Conservation (phyloP, 2,797 vertebrate genomes). For the Xerus rutilus region DNA sequence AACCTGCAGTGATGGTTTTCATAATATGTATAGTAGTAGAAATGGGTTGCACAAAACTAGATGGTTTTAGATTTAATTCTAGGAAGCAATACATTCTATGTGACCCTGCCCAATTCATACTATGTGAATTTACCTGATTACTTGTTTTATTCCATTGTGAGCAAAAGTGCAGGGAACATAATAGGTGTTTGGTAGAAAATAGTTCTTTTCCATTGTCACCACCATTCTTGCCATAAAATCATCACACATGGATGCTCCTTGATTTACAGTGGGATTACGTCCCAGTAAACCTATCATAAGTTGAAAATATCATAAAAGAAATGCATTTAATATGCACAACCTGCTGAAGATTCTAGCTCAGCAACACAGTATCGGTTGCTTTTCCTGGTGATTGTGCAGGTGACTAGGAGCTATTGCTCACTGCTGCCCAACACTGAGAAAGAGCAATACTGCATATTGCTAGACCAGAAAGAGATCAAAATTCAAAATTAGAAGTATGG, state of each 20-base stretch:
- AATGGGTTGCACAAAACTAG: neutral
- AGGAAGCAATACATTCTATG: neutral
- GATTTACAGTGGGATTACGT: neutral
- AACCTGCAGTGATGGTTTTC: neutral
- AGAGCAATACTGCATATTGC: too few species aligned
- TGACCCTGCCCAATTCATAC: neutral
- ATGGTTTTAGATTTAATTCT: slow-evolving; percentile 21
- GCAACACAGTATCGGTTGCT: neutral
- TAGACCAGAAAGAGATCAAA: neutral
- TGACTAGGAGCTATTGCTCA: neutral
- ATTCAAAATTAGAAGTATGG: neutral
- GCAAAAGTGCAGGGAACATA: neutral
- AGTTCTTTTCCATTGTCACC: neutral
- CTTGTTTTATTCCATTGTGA: neutral
- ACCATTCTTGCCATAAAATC: neutral
- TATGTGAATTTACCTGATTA: neutral
- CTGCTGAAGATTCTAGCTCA: neutral
- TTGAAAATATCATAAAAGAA: neutral
- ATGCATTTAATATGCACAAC: neutral
- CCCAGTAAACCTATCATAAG: neutral
- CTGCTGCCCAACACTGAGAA: neutral
- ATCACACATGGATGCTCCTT: neutral
- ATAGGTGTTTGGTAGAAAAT: neutral
- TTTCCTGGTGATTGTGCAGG: neutral
- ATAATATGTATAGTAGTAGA: neutral